A percentile compares a stretch with the other conserved stretches of the same genome.
These are phyloP conservation scores for Caretta caretta DNA, from an alignment of 2,113 vertebrate genomes.

Conservation along the genomic window DNA sequence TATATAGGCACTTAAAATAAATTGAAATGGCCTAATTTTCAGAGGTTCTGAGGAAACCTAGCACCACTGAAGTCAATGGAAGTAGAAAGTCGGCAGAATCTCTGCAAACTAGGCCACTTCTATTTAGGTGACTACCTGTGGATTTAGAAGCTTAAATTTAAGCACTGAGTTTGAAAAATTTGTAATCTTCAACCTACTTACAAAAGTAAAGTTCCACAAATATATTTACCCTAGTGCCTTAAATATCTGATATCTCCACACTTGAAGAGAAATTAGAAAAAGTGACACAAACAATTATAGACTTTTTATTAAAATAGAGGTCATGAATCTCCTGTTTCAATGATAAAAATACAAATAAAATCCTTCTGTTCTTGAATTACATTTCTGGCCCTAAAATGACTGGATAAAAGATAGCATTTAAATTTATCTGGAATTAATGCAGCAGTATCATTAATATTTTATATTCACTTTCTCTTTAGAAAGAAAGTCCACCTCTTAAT, in stretches of 20 bases:
- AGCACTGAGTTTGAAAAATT: neutral
- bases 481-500: neutral
- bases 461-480: neutral
- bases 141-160: neutral
- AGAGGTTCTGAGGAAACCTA: neutral
- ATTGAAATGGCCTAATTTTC: neutral
- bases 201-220: neutral
- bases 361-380: neutral
- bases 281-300: neutral
- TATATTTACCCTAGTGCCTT: neutral
- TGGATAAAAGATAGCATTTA: neutral
- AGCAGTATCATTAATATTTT: neutral
- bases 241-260: neutral
- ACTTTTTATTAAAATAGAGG: neutral
- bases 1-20: neutral
- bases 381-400: neutral
- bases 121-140: neutral
- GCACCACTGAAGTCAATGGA: neutral
- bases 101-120: neutral
- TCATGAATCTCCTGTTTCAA: neutral
- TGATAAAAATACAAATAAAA: neutral
- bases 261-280: neutral
- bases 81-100: neutral
- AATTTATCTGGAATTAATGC: neutral
- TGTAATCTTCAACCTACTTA: neutral